phyloP scores from a whole-genome alignment of 2,888 invertebrate genomes.

The Plagiodera versicolora region DNA sequence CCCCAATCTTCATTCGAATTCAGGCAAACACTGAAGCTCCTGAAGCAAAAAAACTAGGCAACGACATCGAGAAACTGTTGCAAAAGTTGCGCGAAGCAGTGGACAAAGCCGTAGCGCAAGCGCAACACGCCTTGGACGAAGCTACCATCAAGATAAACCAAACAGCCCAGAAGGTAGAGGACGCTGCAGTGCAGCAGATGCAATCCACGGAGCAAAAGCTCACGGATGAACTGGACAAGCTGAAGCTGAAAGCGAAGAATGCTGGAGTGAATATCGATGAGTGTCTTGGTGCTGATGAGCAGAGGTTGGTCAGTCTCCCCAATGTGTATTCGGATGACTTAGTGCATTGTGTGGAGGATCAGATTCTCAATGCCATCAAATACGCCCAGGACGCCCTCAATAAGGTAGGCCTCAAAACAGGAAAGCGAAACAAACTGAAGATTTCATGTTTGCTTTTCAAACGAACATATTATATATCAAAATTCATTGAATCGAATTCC shows the following conservation, averaged over 20 bases:
- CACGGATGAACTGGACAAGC: constrained; percentile 14
- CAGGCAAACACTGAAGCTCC: neutral
- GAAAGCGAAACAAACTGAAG: too few relatives aligned
- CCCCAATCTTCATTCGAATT: neutral
- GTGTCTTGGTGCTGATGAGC: constrained; percentile 20
- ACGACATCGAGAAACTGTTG: constrained; percentile 19
- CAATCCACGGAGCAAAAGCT: constrained; percentile 10
- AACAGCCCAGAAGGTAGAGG: neutral
- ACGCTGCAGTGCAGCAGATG: constrained; percentile 3
- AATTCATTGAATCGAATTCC: neutral
- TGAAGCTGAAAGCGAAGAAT: constrained; percentile 20
- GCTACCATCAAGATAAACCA: constrained; percentile 15
- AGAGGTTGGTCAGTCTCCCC: constrained; percentile 14
- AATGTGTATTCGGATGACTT: constrained; percentile 13
- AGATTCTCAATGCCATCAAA: constrained; percentile 12
- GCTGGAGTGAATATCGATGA: constrained; percentile 25
- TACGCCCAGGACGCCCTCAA: constrained; percentile 19
- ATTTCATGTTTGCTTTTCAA: too few relatives aligned
- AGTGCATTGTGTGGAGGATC: constrained; percentile 14
- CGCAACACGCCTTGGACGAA: constrained; percentile 12
- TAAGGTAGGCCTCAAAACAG: constrained; percentile 15
- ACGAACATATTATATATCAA: neutral
- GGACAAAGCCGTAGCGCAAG: constrained; percentile 19
- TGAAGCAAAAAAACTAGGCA: neutral
- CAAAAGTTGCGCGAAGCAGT: constrained; percentile 14